Conservation (phyloP, 2,797 vertebrate species). For the Tokudaia tokunoshimensis region DNA sequence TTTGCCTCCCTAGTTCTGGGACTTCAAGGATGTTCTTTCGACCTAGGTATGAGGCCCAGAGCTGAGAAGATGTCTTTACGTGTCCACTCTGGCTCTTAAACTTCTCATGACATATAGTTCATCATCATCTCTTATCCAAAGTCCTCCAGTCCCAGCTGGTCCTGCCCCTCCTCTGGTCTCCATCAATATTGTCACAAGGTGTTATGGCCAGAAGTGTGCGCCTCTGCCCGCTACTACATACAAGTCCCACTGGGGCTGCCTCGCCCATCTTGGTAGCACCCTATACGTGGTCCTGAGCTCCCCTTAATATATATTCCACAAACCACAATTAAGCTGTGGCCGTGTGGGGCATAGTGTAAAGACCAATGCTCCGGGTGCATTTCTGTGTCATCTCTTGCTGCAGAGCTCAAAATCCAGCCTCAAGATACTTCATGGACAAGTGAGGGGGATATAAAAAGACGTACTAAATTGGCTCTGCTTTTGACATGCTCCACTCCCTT, state of each 20-base stretch:
- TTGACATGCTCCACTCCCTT: background rate
- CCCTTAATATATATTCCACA: background rate
- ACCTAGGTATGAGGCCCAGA: background rate
- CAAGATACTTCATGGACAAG: background rate
- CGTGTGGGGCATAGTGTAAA: background rate
- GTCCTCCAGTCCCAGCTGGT: background rate
- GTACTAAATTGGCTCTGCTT: background rate
- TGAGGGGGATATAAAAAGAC: background rate
- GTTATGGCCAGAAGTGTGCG: background rate
- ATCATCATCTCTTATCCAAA: background rate
- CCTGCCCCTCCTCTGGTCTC: background rate
- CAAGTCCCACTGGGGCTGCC: background rate
- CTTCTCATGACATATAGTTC: background rate
- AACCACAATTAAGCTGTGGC: rapidly evolving
- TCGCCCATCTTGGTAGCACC: background rate
- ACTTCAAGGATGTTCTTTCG: background rate
- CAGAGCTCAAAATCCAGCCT: background rate
- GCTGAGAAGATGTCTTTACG: background rate
- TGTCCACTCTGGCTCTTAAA: background rate
- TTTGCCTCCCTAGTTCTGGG: background rate
- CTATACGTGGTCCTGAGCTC: background rate
- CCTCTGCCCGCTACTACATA: background rate
- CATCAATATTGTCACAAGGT: background rate
- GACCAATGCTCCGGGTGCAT: rapidly evolving
- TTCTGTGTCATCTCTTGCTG: background rate